A percentile compares a stretch with the other conserved stretches of the same genome.
Evolutionary conservation across 1,140 invertebrate species (phyloP).

Genomic region (Frieseomelitta varia): DNA sequence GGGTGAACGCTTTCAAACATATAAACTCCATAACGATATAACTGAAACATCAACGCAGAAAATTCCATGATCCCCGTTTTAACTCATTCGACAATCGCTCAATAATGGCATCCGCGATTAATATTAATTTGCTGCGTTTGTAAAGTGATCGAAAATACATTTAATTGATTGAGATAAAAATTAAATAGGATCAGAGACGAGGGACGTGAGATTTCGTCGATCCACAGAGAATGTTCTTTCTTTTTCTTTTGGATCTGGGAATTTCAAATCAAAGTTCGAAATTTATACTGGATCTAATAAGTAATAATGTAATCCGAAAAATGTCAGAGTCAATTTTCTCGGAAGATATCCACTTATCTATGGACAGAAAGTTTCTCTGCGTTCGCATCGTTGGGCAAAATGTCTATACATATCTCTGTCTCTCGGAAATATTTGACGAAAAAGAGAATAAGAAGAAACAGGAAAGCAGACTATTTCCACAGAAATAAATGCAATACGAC

Average conservation of each 20-base stretch:
- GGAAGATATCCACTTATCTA: not conserved
- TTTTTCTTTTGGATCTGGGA: too few relatives aligned
- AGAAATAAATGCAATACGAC: not conserved
- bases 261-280: too few relatives aligned
- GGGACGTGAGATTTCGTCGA: not conserved
- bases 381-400: not conserved
- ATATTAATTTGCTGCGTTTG: conserved; percentile 1
- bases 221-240: not conserved
- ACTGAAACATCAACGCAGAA: conserved; percentile 1
- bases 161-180: conserved; percentile 21
- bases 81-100: not conserved
- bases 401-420: not conserved
- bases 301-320: not conserved
- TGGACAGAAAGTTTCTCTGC: not conserved
- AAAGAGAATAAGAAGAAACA: not conserved
- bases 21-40: not conserved
- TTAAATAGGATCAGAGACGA: not conserved
- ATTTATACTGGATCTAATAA: not conserved
- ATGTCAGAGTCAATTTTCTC: too few relatives aligned
- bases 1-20: too few relatives aligned
- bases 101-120: not conserved
- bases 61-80: conserved; percentile 1
- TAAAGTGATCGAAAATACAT: not conserved
- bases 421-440: not conserved
- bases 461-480: not conserved